Evolutionary conservation across 2,797 vertebrate species (phyloP).

Genomic region (Geotrypetes seraphini): DNA sequence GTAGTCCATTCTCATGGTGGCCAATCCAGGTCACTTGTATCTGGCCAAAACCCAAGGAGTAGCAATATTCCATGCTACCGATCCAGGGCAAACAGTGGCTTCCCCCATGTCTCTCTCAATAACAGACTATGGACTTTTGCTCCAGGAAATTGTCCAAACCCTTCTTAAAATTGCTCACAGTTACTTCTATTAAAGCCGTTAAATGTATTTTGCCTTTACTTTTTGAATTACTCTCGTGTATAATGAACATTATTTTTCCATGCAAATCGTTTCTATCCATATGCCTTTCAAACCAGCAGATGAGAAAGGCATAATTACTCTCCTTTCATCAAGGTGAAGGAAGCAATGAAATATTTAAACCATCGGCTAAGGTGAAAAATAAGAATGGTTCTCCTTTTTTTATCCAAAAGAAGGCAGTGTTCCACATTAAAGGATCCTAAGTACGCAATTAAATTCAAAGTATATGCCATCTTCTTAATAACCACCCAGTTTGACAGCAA

Average conservation of each 20-base stretch:
- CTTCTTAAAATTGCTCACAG: no score
- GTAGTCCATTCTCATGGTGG: no score
- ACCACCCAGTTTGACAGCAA: constrained; percentile 17
- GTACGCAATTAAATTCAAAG: constrained; percentile 14
- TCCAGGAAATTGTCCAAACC: no score
- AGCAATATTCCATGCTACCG: no score
- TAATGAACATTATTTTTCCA: constrained; percentile 29
- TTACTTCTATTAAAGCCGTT: no score
- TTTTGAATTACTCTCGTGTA: no score
- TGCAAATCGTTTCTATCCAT: constrained; percentile 31
- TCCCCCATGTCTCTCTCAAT: no score
- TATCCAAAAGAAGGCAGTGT: neutral
- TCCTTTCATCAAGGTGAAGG: constrained; percentile 35
- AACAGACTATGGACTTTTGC: no score
- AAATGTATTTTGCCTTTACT: no score
- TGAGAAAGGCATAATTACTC: constrained; percentile 34
- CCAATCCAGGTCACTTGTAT: no score
- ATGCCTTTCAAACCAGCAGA: constrained; percentile 31
- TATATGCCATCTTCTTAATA: constrained; percentile 17
- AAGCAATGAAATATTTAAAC: constrained; percentile 34
- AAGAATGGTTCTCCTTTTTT: constrained; percentile 3
- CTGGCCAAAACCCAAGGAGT: no score
- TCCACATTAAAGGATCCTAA: constrained; percentile 28
- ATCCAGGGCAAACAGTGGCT: no score
- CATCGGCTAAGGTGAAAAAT: constrained; percentile 13